phyloP scores from a whole-genome alignment of 1,140 invertebrate genomes.

The Kradibia gibbosae region DNA sequence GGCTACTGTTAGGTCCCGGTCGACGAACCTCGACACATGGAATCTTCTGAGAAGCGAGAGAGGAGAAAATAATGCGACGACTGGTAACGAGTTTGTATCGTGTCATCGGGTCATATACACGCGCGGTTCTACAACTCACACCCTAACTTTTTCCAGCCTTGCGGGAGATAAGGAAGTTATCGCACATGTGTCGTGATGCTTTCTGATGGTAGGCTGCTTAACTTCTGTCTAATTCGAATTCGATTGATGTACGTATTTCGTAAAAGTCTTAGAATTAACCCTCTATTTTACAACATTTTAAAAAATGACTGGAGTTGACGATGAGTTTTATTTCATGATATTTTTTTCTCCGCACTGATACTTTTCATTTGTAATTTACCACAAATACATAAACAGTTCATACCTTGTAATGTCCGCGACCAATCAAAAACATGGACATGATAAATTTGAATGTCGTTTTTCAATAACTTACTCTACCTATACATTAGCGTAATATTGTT shows the following conservation, averaged over 20 bases:
- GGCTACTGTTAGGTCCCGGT: constrained; percentile 1
- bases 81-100: not conserved
- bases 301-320: not conserved
- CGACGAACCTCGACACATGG: not conserved
- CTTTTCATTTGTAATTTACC: not conserved
- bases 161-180: not conserved
- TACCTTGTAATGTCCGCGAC: too few species aligned
- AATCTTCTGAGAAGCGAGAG: constrained; percentile 5
- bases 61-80: not conserved
- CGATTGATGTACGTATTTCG: not conserved
- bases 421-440: too few species aligned
- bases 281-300: not conserved
- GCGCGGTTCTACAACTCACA: not conserved
- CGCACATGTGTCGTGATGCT: not conserved
- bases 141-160: not conserved
- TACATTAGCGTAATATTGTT: too few species aligned
- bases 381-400: too few species aligned
- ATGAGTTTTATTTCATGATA: not conserved
- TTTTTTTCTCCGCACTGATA: not conserved
- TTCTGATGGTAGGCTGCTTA: not conserved
- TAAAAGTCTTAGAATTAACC: not conserved
- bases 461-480: too few species aligned
- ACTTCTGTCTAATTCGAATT: not conserved
- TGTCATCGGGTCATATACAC: constrained; percentile 17
- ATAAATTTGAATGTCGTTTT: too few species aligned